Evolutionary conservation across 2,797 vertebrate species (phyloP).

Genomic region (Antrozous pallidus): DNA sequence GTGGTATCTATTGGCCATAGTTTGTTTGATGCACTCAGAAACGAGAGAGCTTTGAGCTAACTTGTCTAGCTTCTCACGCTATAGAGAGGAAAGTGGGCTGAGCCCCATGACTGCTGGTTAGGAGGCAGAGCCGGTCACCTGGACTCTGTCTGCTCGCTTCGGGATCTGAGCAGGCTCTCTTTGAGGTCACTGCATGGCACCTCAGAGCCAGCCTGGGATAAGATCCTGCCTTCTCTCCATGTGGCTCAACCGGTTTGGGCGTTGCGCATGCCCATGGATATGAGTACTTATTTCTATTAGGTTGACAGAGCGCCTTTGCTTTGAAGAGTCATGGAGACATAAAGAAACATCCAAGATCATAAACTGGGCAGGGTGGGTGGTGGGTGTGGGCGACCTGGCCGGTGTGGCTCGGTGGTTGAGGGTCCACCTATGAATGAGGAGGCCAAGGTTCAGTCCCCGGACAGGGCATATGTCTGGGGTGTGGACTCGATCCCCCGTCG

Average conservation of each 20-base stretch:
- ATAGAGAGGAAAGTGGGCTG: not conserved
- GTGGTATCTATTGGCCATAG: not conserved
- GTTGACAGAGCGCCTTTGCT: constrained; percentile 39
- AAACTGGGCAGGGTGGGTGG: not conserved
- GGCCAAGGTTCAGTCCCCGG: no score
- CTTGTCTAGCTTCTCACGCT: not conserved
- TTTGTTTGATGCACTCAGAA: not conserved
- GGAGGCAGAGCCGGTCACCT: not conserved
- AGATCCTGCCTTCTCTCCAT: not conserved
- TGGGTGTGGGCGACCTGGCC: no score
- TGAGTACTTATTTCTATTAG: constrained; percentile 49
- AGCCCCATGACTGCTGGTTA: not conserved
- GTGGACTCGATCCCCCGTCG: no score
- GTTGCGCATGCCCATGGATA: constrained; percentile 59
- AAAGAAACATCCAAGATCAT: not conserved
- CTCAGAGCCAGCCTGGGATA: not conserved
- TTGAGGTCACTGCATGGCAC: not conserved
- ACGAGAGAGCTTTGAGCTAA: not conserved
- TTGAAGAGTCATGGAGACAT: not conserved
- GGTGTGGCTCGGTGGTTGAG: no score
- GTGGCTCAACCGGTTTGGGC: not conserved
- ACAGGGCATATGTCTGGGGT: no score
- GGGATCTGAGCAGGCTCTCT: not conserved
- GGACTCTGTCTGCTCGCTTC: not conserved
- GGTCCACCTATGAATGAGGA: no score